Conservation (phyloP, 2,113 vertebrate genomes). For the Poecilia latipinna region DNA sequence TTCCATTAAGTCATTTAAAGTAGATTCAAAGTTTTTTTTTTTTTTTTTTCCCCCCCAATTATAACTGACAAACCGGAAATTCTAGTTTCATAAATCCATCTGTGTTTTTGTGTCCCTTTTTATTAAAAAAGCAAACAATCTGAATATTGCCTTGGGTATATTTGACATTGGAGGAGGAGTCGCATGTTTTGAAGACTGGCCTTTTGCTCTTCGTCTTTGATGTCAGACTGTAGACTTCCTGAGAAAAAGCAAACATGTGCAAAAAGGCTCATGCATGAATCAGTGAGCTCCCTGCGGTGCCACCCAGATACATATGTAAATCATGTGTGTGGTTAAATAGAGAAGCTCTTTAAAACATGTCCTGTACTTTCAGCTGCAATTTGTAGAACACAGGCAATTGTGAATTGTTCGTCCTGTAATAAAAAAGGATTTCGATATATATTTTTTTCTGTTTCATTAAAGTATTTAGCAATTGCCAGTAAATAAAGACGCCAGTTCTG, state of each 20-base stretch:
- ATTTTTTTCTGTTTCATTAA: not conserved
- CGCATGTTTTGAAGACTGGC: conserved; percentile 42
- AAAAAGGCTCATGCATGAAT: conserved; percentile 21
- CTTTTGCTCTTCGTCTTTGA: conserved; percentile 60
- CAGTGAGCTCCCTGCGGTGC: conserved; percentile 35
- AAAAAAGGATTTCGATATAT: not conserved
- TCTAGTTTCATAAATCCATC: conserved; percentile 2
- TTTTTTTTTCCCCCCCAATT: too few relatives aligned
- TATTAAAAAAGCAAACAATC: conserved; percentile 65
- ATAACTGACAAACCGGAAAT: conserved; percentile 15
- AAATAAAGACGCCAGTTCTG: not conserved
- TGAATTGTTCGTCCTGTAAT: not conserved
- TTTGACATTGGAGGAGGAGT: conserved; percentile 61
- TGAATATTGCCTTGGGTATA: conserved; percentile 57
- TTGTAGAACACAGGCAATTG: not conserved
- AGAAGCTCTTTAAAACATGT: conserved; percentile 27
- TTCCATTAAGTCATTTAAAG: not conserved
- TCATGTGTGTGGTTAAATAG: conserved; percentile 21
- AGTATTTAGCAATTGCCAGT: not conserved
- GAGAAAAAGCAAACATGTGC: conserved; percentile 1
- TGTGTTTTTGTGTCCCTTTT: conserved; percentile 5
- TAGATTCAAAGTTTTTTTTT: conserved; percentile 4
- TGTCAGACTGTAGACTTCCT: conserved; percentile 49
- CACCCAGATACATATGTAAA: conserved; percentile 49
- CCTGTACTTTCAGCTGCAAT: not conserved